Percentiles rank a stretch among this genome's conserved stretches.
These are phyloP conservation scores for Scaptomyza parva DNA, from an alignment of 2,888 invertebrate genomes.

Conservation along the genomic window DNA sequence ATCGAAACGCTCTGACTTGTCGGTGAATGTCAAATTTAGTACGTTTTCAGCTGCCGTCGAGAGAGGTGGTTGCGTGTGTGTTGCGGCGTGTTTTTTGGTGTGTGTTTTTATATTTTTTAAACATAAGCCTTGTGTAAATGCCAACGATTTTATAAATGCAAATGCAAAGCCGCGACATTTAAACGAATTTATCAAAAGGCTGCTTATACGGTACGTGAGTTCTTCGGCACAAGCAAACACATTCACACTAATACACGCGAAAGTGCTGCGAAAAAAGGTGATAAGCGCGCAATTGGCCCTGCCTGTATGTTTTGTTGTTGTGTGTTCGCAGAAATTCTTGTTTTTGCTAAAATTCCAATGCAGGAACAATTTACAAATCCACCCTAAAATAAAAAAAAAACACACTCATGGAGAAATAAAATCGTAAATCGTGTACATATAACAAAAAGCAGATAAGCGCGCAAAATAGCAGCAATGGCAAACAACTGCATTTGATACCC, in stretches of 20 bases:
- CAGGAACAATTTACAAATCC: conserved; percentile 53
- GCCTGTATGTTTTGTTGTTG: conserved; percentile 28
- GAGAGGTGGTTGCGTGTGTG: conserved; percentile 41
- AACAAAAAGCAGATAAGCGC: conserved; percentile 70
- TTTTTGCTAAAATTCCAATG: conserved; percentile 62
- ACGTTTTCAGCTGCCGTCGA: conserved; percentile 55
- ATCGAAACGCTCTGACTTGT: conserved; percentile 30
- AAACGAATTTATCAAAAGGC: conserved; percentile 31
- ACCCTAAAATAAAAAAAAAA: conserved; percentile 51
- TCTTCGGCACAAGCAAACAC: conserved; percentile 16
- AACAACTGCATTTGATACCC: conserved; percentile 33
- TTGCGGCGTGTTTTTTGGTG: conserved; percentile 39
- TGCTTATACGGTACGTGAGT: conserved; percentile 35
- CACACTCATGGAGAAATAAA: conserved; percentile 43
- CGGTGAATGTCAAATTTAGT: conserved; percentile 46
- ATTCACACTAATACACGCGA: conserved; percentile 21
- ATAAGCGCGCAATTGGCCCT: conserved; percentile 63
- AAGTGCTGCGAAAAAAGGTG: conserved; percentile 65
- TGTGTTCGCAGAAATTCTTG: conserved; percentile 36
- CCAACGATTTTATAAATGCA: conserved; percentile 14
- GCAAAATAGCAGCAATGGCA: conserved; percentile 58
- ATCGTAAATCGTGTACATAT: conserved; percentile 46
- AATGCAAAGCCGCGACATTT: conserved; percentile 22
- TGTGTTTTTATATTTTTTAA: conserved; percentile 53
- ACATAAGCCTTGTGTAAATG: conserved; percentile 38